Evolutionary conservation across 1,140 invertebrate genomes (phyloP).

Genomic region (Calycopis cecrops): DNA sequence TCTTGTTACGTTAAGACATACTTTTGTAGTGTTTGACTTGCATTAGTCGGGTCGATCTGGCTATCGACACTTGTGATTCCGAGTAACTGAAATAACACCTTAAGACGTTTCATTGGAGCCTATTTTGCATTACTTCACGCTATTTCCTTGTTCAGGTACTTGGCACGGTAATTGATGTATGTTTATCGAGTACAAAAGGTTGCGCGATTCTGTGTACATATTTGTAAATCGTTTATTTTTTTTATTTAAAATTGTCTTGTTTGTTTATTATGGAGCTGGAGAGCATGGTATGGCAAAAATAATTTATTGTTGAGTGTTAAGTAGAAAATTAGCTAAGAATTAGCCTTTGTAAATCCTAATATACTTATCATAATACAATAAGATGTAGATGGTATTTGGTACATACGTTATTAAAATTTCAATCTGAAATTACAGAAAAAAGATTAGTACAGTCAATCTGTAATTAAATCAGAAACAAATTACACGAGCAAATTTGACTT

Average conservation of each 20-base stretch:
- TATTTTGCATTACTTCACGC: background rate
- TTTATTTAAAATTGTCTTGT: constrained; percentile 13
- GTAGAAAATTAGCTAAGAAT: too few relatives aligned
- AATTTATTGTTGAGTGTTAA: too few relatives aligned
- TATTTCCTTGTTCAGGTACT: constrained; percentile 2
- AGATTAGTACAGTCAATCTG: too few relatives aligned
- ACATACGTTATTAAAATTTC: too few relatives aligned
- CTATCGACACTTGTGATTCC: background rate
- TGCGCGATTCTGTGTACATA: constrained; percentile 5
- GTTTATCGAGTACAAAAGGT: constrained; percentile 16
- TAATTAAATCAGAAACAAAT: too few relatives aligned
- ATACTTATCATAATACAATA: too few relatives aligned
- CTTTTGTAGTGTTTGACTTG: background rate
- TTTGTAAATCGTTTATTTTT: constrained; percentile 15
- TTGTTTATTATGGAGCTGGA: background rate
- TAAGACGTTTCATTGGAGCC: constrained; percentile 2
- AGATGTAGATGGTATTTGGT: too few relatives aligned
- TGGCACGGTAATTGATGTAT: constrained; percentile 15
- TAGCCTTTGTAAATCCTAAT: too few relatives aligned
- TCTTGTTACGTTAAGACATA: background rate
- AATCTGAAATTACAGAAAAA: too few relatives aligned
- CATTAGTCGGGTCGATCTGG: constrained; percentile 9
- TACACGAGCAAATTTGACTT: too few relatives aligned
- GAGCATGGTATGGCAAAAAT: too few relatives aligned
- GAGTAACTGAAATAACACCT: background rate